Base-by-base conservation (phyloP, 2,797 vertebrate species). In the Malurus leucopterus region DNA sequence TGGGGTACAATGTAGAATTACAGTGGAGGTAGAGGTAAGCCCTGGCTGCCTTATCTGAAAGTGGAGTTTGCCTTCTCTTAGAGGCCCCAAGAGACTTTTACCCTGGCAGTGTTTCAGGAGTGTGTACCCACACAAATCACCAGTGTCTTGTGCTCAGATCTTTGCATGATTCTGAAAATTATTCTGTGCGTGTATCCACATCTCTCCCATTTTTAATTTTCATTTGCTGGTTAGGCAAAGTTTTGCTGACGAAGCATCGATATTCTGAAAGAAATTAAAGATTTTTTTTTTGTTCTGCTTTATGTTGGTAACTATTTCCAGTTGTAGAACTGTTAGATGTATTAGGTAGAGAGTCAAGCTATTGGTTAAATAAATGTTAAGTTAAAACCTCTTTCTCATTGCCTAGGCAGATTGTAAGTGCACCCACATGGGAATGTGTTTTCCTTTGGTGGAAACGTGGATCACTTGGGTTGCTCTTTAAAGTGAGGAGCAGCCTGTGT, bases 131-230 rank as follows among this genome's bases (percentile, higher is more conserved):
- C 26, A 57, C 21, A 17, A 8, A 36, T 16, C 57, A n/a, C 19
- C 9, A 5, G 4, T 29, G 70, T 38, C 29, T 34, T 49, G 19
- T 53, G 44, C 22, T 50, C 65, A 22, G 15, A 29, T 14, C 57
- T 80, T 64, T 54, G 29, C 18, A 20, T 14, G 22, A 3, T 13
- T 79, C 51, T 55, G 8, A 30, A 12, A 36, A n/a, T 32, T 57
- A 21, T 71, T 24, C 58, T 10, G 1, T 15, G 11, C 0, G 0
- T 30, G 3, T 32, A 23, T 53, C 29, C 54, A 8, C 11, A 5
- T 46, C 26, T 2, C 1, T 50, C 74, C 16, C 40, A 1, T 5
- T 63, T 40, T 17, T 63, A 13, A 2, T 38, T 72, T 63, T 84
- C 15, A 10, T 23, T 62, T 57, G 7, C 22, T 54, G 6, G 0